Conservation (phyloP, 2,888 invertebrate genomes). For the Lamellibrachia columna region DNA sequence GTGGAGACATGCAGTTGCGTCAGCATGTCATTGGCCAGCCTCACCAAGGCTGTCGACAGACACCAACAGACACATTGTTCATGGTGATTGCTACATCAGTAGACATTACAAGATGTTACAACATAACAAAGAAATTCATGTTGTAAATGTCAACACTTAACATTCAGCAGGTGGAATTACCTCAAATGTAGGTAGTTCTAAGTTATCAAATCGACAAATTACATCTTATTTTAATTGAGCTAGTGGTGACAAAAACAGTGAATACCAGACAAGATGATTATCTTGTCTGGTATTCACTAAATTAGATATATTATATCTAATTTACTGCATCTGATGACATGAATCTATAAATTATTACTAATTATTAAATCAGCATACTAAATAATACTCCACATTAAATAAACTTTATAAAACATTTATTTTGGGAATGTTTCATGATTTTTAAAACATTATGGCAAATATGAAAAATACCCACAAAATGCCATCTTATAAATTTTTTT, state of each 20-base stretch:
- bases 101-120: background rate
- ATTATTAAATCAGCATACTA: too few species aligned
- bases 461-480: too few species aligned
- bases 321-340: background rate
- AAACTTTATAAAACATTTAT: too few species aligned
- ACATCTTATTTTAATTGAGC: background rate
- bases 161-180: background rate
- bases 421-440: too few species aligned
- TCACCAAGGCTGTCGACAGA: slow-evolving; percentile 47
- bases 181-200: background rate
- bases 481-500: too few species aligned
- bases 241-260: background rate
- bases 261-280: background rate
- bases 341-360: background rate
- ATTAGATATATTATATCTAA: too few species aligned
- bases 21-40: slow-evolving; percentile 56
- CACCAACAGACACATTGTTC: slow-evolving; percentile 3
- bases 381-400: too few species aligned
- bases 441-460: too few species aligned
- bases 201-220: background rate
- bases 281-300: background rate
- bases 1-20: slow-evolving; percentile 55
- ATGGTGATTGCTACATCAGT: background rate
- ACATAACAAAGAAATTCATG: too few species aligned
- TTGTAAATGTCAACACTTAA: background rate